phyloP scores from a whole-genome alignment of 2,888 invertebrate species.

The Platerodrilus igneus region DNA sequence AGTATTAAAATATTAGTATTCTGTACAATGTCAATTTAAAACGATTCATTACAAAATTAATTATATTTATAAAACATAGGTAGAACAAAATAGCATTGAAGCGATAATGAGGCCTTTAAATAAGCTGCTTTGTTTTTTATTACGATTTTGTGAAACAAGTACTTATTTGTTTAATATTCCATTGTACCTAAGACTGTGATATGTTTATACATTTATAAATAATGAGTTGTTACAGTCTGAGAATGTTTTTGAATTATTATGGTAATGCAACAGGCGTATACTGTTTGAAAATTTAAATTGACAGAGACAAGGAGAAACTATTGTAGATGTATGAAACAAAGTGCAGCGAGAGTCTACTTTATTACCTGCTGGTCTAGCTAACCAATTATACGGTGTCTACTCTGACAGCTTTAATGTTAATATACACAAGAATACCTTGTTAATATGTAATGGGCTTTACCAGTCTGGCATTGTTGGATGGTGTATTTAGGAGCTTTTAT shows the following conservation, averaged over 20 bases:
- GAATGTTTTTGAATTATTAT: conserved; percentile 48
- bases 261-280: conserved; percentile 49
- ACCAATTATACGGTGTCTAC: conserved; percentile 50
- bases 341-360: conserved; percentile 41
- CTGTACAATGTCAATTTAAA: too few species aligned
- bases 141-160: conserved; percentile 30
- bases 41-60: too few species aligned
- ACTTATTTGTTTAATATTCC: conserved; percentile 24
- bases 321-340: conserved; percentile 29
- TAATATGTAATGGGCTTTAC: conserved; percentile 49
- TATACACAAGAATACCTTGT: conserved; percentile 49
- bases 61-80: conserved; percentile 32
- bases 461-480: conserved; percentile 38
- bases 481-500: conserved; percentile 36
- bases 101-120: conserved; percentile 38
- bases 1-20: too few species aligned
- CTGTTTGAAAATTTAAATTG: conserved; percentile 50
- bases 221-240: conserved; percentile 37
- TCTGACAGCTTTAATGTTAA: conserved; percentile 50
- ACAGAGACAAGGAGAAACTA: conserved; percentile 45
- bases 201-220: conserved; percentile 18
- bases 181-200: conserved; percentile 37
- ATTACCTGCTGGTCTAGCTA: conserved; percentile 47
- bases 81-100: conserved; percentile 31
- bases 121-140: conserved; percentile 33